These are phyloP conservation scores for Lipophrys pholis DNA, from an alignment of 2,113 vertebrate species.

Conservation along the genomic window DNA sequence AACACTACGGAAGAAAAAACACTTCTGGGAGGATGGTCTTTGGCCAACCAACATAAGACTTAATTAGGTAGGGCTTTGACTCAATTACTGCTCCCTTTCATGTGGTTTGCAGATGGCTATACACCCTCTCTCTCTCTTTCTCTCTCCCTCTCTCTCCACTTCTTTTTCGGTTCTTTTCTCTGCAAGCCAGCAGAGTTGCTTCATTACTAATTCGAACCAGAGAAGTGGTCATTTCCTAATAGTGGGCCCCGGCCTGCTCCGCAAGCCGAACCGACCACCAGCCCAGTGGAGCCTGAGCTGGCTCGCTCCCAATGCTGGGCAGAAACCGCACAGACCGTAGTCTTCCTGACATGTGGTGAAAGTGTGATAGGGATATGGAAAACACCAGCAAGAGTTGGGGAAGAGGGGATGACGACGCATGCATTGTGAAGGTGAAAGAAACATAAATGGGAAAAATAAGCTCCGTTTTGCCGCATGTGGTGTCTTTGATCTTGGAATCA, in stretches of 20 bases:
- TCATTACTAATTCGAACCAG: constrained; percentile 85
- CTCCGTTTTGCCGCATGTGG: constrained; percentile 58
- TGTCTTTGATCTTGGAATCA: constrained; percentile 78
- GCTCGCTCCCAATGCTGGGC: constrained; percentile 57
- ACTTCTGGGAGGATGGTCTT: constrained; percentile 65
- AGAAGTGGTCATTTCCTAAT: constrained; percentile 72
- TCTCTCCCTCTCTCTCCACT: constrained; percentile 27
- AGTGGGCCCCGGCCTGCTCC: constrained; percentile 49
- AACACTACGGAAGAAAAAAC: constrained; percentile 61
- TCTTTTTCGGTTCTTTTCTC: constrained; percentile 23
- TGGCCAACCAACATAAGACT: constrained; percentile 71
- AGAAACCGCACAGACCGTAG: constrained; percentile 63
- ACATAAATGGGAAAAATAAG: constrained; percentile 58
- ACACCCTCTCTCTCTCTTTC: constrained; percentile 47
- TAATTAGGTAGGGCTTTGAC: constrained; percentile 75
- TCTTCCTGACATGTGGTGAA: constrained; percentile 72
- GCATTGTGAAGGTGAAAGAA: constrained; percentile 53
- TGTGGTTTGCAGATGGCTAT: constrained; percentile 78
- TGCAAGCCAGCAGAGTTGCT: constrained; percentile 66
- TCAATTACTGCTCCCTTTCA: constrained; percentile 77
- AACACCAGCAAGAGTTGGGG: constrained; percentile 41
- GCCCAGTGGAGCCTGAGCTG: constrained; percentile 45
- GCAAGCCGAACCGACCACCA: constrained; percentile 50
- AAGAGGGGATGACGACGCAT: constrained; percentile 29
- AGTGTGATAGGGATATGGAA: constrained; percentile 64